Conservation (phyloP, 1,140 invertebrate species). For the Drosophila insularis region DNA sequence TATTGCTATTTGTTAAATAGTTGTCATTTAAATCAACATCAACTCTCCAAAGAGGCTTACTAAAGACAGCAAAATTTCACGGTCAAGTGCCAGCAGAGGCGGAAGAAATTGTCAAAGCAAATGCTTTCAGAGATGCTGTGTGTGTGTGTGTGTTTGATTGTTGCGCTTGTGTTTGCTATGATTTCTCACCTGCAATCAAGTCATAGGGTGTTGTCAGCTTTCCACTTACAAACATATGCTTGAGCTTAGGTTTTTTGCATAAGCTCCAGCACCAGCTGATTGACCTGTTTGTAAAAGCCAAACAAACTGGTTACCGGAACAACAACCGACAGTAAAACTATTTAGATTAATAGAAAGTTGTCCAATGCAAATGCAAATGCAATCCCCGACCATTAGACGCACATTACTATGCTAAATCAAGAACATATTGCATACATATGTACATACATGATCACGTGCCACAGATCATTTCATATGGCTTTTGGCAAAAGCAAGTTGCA, state of each 20-base stretch:
- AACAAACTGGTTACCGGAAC: conserved; percentile 68
- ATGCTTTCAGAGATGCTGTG: neutral
- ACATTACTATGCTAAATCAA: conserved; percentile 40
- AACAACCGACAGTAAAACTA: conserved; percentile 13
- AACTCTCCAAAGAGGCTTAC: conserved; percentile 16
- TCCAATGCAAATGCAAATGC: conserved; percentile 16
- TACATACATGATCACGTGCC: conserved; percentile 56
- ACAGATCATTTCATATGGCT: neutral
- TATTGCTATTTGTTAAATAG: conserved; percentile 64
- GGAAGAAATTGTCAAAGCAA: conserved; percentile 68
- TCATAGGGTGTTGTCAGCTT: conserved; percentile 63
- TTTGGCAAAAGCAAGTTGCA: conserved; percentile 34
- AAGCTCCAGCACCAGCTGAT: conserved; percentile 52
- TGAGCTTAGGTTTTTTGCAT: conserved; percentile 58
- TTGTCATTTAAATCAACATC: conserved; percentile 70
- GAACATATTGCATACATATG: conserved; percentile 34
- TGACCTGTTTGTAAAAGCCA: conserved; percentile 50
- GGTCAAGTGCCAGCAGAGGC: conserved; percentile 68
- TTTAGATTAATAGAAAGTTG: conserved; percentile 65
- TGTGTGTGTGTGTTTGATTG: conserved; percentile 23
- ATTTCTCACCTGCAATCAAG: conserved; percentile 65
- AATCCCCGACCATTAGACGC: conserved; percentile 6
- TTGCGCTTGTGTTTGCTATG: conserved; percentile 10
- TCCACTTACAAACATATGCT: conserved; percentile 66
- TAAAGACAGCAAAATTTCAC: conserved; percentile 58